Percentiles rank a stretch among this genome's conserved stretches.
Evolutionary conservation across 2,113 vertebrate genomes (phyloP).

Genomic region (Fulmarus glacialis): DNA sequence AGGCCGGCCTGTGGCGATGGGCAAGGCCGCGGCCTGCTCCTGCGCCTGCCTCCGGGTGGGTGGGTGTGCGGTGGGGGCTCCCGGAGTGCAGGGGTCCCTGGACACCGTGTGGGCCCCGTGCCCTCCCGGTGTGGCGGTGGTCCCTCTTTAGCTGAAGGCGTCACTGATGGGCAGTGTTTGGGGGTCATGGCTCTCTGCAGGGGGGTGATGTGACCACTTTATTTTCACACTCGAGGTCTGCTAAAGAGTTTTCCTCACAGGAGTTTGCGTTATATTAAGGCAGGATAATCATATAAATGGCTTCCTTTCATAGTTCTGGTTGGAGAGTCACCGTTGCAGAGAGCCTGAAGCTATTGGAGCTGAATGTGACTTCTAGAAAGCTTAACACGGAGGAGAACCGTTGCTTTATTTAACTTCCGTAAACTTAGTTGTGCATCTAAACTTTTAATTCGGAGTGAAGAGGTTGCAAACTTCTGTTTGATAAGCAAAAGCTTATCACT

Average conservation of each 20-base stretch:
- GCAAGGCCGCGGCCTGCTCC: neutral
- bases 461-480: neutral
- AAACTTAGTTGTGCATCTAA: neutral
- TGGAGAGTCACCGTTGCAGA: neutral
- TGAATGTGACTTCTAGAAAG: neutral
- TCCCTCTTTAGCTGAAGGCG: neutral
- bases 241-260: neutral
- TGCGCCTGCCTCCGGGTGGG: no score
- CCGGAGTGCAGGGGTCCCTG: neutral
- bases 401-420: neutral
- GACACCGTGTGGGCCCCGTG: rapidly evolving
- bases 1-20: neutral
- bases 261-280: neutral
- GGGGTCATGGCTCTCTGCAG: rapidly evolving
- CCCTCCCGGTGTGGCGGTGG: rapidly evolving
- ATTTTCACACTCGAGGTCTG: rapidly evolving
- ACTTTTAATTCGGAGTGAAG: neutral
- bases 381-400: rapidly evolving
- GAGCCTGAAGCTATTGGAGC: neutral
- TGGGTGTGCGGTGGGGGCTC: neutral
- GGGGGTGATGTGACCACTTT: rapidly evolving
- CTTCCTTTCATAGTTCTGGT: neutral
- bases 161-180: rapidly evolving
- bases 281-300: neutral
- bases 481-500: neutral